Evolutionary conservation across 2,113 vertebrate species (phyloP).

Genomic region (Nesoenas mayeri): DNA sequence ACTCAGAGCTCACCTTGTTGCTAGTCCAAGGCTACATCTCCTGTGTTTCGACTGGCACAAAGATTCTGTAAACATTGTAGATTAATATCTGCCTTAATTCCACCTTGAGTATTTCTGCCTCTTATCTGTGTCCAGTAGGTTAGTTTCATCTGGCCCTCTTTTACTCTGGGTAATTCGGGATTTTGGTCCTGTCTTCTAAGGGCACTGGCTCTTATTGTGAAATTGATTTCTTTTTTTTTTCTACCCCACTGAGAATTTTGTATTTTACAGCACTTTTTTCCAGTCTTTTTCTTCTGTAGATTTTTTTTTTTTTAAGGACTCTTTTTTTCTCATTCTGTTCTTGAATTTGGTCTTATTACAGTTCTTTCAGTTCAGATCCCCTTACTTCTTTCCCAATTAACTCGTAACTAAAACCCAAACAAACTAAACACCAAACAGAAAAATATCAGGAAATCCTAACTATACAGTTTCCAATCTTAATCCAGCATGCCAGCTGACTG

Average conservation of each 20-base stretch:
- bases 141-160: not conserved
- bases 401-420: not conserved
- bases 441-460: not conserved
- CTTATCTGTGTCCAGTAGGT: not conserved
- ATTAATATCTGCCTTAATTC: not conserved
- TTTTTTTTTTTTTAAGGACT: not conserved
- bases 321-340: not conserved
- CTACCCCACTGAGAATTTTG: not conserved
- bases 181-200: not conserved
- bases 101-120: not conserved
- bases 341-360: not conserved
- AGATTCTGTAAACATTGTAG: not conserved
- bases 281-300: not conserved
- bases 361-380: not conserved
- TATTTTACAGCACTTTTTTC: not conserved
- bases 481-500: not conserved
- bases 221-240: not conserved
- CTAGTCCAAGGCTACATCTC: not conserved
- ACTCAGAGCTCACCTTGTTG: not conserved
- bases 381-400: not conserved
- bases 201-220: not conserved
- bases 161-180: not conserved
- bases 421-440: not conserved
- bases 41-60: not conserved
- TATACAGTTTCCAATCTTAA: not conserved